A percentile compares a stretch with the other conserved stretches of the same genome.
These are phyloP conservation scores for Abscondita cerata DNA, from an alignment of 2,888 invertebrate species.

Conservation along the genomic window DNA sequence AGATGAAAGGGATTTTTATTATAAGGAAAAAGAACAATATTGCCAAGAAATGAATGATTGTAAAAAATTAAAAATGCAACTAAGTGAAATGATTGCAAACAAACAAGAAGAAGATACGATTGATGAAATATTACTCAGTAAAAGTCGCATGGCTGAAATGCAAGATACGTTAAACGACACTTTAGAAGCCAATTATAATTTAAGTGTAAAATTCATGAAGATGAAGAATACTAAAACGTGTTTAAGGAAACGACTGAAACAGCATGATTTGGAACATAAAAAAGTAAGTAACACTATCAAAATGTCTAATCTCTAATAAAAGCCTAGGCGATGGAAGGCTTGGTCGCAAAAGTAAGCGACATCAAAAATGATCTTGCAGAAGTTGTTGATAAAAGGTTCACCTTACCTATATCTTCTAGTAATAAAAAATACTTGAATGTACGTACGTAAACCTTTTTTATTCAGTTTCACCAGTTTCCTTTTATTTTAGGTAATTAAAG, in stretches of 20 bases:
- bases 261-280: conserved; percentile 50
- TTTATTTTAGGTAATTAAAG: conserved; percentile 53
- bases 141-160: conserved; percentile 53
- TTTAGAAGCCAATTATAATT: conserved; percentile 58
- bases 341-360: conserved; percentile 50
- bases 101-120: conserved; percentile 44
- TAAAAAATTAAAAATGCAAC: conserved; percentile 50
- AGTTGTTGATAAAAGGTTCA: conserved; percentile 50
- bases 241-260: conserved; percentile 50
- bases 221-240: conserved; percentile 57
- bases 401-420: conserved; percentile 52
- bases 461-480: neutral
- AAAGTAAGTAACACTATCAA: conserved; percentile 39
- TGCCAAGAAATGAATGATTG: conserved; percentile 60
- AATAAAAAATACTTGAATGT: conserved; percentile 58
- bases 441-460: conserved; percentile 18
- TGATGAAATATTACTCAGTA: conserved; percentile 50
- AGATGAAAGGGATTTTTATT: conserved; percentile 64
- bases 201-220: conserved; percentile 57
- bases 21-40: conserved; percentile 63
- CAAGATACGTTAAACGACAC: conserved; percentile 54
- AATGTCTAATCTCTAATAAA: neutral
- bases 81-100: conserved; percentile 45
- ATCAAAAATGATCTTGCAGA: conserved; percentile 50
- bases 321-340: conserved; percentile 48